Conservation (phyloP, 2,888 invertebrate genomes). For the Conistra vaccinii region DNA sequence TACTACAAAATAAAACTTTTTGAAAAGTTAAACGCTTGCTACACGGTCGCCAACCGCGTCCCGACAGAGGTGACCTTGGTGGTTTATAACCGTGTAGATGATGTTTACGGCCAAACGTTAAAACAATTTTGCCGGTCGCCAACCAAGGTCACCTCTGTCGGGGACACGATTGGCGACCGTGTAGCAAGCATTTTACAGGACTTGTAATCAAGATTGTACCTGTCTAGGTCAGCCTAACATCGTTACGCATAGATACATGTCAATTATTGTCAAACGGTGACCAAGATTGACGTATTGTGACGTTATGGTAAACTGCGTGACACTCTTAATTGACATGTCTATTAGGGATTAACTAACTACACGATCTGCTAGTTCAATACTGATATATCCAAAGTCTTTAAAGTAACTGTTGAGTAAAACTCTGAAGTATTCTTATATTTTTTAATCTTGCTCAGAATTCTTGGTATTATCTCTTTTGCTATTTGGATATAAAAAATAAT, state of each 20-base stretch:
- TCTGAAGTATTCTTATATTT: not conserved
- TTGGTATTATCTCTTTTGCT: not conserved
- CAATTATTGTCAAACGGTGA: conserved; percentile 6
- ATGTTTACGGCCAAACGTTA: no score
- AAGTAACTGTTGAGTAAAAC: not conserved
- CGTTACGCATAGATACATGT: not conserved
- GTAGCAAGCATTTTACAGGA: no score
- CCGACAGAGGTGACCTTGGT: no score
- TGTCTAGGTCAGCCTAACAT: not conserved
- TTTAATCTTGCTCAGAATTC: no score
- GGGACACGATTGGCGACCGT: no score
- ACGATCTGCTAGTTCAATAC: not conserved
- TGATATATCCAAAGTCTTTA: no score
- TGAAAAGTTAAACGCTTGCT: no score
- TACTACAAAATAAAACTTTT: not conserved
- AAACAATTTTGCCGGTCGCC: no score
- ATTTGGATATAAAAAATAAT: not conserved
- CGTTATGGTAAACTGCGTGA: conserved; percentile 20
- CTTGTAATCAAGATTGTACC: not conserved
- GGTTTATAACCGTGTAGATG: no score
- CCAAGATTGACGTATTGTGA: conserved; percentile 26
- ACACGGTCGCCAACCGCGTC: no score
- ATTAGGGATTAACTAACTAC: not conserved
- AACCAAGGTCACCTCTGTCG: no score
- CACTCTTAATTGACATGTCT: conserved; percentile 11